These are phyloP conservation scores for Hetaerina titia DNA, from an alignment of 2,888 invertebrate genomes.

Conservation along the genomic window DNA sequence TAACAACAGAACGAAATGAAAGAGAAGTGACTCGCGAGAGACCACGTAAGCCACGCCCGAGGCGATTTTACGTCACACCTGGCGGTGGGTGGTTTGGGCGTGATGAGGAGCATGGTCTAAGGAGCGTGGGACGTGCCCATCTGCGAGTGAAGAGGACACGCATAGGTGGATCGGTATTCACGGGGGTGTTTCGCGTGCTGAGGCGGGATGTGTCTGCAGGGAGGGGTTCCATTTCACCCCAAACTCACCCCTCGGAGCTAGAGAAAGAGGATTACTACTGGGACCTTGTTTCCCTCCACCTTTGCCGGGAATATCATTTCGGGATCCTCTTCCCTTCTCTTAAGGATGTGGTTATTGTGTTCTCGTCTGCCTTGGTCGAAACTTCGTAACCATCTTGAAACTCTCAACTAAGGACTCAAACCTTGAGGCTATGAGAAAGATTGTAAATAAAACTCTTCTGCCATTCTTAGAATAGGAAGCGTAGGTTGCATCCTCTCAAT, in stretches of 20 bases:
- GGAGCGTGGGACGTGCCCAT: slow-evolving; percentile 49
- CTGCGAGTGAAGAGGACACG: not conserved
- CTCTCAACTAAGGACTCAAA: too few relatives aligned
- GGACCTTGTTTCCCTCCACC: not conserved
- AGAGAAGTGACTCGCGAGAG: not conserved
- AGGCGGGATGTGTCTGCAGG: not conserved
- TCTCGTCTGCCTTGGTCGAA: too few relatives aligned
- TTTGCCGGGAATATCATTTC: not conserved
- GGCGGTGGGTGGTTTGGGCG: slow-evolving; percentile 33
- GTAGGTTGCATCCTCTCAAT: too few relatives aligned
- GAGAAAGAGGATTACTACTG: not conserved
- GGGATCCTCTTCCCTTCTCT: too few relatives aligned
- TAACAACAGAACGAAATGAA: not conserved
- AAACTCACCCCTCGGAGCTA: not conserved
- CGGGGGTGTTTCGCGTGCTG: slow-evolving; percentile 51
- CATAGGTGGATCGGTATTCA: slow-evolving; percentile 43
- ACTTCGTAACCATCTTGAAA: too few relatives aligned
- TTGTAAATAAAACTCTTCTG: too few relatives aligned
- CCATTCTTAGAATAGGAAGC: too few relatives aligned
- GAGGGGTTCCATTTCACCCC: not conserved
- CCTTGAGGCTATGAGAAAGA: too few relatives aligned
- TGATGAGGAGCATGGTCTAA: slow-evolving; percentile 30
- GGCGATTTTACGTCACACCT: slow-evolving; percentile 38
- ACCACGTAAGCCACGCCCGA: not conserved
- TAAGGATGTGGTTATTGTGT: too few relatives aligned